Evolutionary conservation across 2,113 vertebrate species (phyloP), one percentile per base, ranked within the genome.

Genomic region (Pelusios castaneus): DNA sequence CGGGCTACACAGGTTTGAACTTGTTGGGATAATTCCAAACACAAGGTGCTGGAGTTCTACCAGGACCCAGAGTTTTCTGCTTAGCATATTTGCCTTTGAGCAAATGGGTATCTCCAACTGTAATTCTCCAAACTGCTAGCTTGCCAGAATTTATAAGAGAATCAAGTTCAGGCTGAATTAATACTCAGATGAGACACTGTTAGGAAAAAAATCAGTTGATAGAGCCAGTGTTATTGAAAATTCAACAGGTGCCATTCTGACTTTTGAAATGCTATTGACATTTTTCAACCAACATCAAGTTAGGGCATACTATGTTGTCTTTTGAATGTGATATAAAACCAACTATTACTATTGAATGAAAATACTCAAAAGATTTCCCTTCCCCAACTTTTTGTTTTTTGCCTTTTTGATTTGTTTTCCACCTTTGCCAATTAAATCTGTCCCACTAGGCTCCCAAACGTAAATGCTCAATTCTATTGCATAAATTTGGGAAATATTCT

Each of bases 281-380:
- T 1, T 9, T 52, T 91, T 43, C 93, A n/a, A n/a, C n/a, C 47
- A 93, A 51, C 17, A 47, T 16, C 29, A 88, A 87, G 24, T 0
- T 0, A 63, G 24, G 82, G 34, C 0, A 0, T 27, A 31, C 4
- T 17, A 14, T 29, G n/a, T 89, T n/a, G 24, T 3, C 6, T 31
- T 93, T 80, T 78, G 41, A 91, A 91, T 84, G 47, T 14, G 34
- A 73, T 92, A 55, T 13, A 10, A 90, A 87, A 4, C 70, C 83
- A n/a, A 67, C 60, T 63, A 17, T 63, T 19, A n/a, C 31, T 63
- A n/a, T 17, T 31, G 16, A 63, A 63, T n/a, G 31, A 63, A n/a
- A 63, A 63, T 16, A n/a, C 3, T 63, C 31, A 63, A 63, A 63
- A 63, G 60, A n/a, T 25, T 5, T 8, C 25, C 55, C 3, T 5